Evolutionary conservation across 2,888 invertebrate genomes (phyloP).

Genomic region (Epirrhoe alternata): DNA sequence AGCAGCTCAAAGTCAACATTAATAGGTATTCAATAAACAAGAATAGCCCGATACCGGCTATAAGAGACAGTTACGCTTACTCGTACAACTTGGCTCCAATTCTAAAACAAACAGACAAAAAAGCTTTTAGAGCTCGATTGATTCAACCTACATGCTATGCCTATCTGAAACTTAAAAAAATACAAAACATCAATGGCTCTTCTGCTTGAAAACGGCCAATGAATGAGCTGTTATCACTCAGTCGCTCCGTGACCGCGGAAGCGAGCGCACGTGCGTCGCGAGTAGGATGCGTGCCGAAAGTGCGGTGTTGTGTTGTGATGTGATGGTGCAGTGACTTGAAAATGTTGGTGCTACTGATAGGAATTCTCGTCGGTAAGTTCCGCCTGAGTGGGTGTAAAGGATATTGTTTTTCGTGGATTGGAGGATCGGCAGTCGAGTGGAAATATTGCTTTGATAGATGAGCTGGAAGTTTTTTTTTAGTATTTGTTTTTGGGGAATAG

Average conservation of each 20-base stretch:
- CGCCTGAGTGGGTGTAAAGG: not conserved
- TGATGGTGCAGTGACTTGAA: slow-evolving; percentile 27
- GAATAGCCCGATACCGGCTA: no score
- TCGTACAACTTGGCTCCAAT: no score
- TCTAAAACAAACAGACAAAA: no score
- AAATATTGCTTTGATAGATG: slow-evolving; percentile 30
- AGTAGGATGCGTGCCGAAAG: slow-evolving; percentile 12
- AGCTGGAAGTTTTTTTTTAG: slow-evolving; percentile 1
- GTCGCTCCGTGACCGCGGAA: slow-evolving; percentile 19
- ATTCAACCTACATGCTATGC: not conserved
- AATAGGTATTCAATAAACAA: no score
- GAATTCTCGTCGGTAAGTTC: slow-evolving; percentile 32
- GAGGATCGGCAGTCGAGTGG: slow-evolving; percentile 9
- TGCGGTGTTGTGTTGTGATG: slow-evolving; percentile 25
- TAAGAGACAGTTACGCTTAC: no score
- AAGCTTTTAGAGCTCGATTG: not conserved
- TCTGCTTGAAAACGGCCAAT: not conserved
- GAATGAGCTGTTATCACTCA: slow-evolving; percentile 22
- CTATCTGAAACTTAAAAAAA: not conserved
- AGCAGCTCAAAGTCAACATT: no score
- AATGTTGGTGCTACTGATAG: slow-evolving; percentile 34
- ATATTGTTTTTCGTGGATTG: slow-evolving; percentile 10
- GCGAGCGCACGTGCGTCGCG: slow-evolving; percentile 13
- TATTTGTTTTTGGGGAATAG: not conserved
- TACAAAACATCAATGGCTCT: slow-evolving; percentile 12